These are phyloP conservation scores for Lepus americanus DNA, from an alignment of 2,113 vertebrate species.

Conservation along the genomic window DNA sequence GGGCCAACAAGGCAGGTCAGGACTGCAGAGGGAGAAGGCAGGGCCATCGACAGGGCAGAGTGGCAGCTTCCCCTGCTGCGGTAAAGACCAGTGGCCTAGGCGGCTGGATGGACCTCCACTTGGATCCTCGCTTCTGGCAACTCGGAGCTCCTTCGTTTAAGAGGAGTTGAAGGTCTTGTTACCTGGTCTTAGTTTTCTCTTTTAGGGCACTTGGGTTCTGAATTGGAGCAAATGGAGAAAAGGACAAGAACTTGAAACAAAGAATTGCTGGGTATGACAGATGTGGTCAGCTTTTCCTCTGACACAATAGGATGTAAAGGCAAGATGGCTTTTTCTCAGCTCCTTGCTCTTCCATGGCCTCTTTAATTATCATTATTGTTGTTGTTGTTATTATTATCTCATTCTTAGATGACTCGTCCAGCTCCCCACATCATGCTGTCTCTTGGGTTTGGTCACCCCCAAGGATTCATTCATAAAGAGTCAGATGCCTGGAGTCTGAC, in stretches of 20 bases:
- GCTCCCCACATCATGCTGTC: not conserved
- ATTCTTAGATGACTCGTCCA: not conserved
- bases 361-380: not conserved
- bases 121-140: not conserved
- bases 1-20: not conserved
- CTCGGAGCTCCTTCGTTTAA: not conserved
- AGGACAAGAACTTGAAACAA: constrained; percentile 34
- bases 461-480: not conserved
- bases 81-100: not conserved
- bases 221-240: not conserved
- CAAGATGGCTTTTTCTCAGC: not conserved
- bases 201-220: not conserved
- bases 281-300: not conserved
- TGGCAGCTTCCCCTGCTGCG: not conserved
- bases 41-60: not conserved
- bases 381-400: not conserved
- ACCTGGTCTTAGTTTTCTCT: not conserved
- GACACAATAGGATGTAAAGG: constrained; percentile 9
- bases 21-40: not conserved
- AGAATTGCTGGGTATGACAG: not conserved
- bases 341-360: accelerated
- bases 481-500: not conserved
- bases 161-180: not conserved
- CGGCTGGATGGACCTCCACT: not conserved
- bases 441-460: not conserved